Evolutionary conservation across 1,140 invertebrate genomes (phyloP).

Genomic region (Meloidogyne floridensis): DNA sequence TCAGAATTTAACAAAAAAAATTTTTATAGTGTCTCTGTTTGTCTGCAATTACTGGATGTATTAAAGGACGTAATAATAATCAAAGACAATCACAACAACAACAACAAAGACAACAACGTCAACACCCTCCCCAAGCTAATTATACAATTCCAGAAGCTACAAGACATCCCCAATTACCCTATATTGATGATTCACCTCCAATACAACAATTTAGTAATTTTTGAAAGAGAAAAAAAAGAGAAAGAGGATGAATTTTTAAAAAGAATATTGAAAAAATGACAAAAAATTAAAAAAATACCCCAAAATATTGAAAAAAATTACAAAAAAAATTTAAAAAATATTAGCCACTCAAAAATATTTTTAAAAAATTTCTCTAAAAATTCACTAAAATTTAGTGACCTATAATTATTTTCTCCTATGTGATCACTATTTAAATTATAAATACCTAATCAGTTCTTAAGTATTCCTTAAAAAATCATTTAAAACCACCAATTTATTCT

Average conservation of each 20-base stretch:
- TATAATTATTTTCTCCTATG: not conserved
- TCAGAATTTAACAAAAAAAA: not conserved
- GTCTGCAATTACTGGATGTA: constrained; percentile 41
- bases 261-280: not conserved
- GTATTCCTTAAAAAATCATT: no score
- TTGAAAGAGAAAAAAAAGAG: constrained; percentile 26
- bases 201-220: constrained; percentile 59
- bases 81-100: not conserved
- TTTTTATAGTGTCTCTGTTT: constrained; percentile 51
- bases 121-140: constrained; percentile 38
- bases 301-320: not conserved
- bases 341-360: not conserved
- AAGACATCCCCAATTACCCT: constrained; percentile 50
- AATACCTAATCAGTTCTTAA: no score
- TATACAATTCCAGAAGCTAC: constrained; percentile 61
- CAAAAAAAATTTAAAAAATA: not conserved
- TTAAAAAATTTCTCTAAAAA: not conserved
- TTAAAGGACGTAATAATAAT: constrained; percentile 42
- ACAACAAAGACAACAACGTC: constrained; percentile 8
- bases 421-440: not conserved
- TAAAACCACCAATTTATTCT: no score
- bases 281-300: not conserved
- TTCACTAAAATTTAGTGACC: not conserved
- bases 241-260: not conserved
- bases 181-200: constrained; percentile 53